phyloP scores from a whole-genome alignment of 1,140 invertebrate genomes.

The Drosophila kikkawai region DNA sequence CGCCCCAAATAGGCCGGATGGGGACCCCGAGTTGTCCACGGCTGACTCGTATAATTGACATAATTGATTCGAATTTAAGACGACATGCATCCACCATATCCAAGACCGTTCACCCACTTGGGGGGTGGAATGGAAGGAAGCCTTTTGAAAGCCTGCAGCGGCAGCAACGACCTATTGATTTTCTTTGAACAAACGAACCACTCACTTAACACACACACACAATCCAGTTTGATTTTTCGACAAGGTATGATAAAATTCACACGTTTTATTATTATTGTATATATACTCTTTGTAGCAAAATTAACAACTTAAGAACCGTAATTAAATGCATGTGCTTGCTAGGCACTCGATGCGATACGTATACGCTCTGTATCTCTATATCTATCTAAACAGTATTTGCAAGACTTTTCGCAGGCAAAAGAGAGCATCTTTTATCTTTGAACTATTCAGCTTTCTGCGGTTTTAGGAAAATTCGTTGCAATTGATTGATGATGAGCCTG shows the following conservation, averaged over 20 bases:
- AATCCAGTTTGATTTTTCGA: constrained; percentile 9
- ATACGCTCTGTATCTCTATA: constrained; percentile 31
- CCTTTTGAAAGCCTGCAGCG: constrained; percentile 9
- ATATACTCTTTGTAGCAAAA: constrained; percentile 20
- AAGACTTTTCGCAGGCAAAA: neutral
- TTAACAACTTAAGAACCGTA: constrained; percentile 62
- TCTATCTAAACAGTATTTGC: constrained; percentile 23
- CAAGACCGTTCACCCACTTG: constrained; percentile 7
- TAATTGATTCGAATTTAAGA: constrained; percentile 66
- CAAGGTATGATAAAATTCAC: constrained; percentile 45
- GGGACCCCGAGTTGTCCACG: constrained; percentile 4
- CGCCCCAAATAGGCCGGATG: constrained; percentile 55
- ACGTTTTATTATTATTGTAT: constrained; percentile 36
- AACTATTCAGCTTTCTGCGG: constrained; percentile 10
- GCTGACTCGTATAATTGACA: constrained; percentile 65
- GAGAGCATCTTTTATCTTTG: constrained; percentile 12
- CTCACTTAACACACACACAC: constrained; percentile 8
- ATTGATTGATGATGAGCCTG: constrained; percentile 13
- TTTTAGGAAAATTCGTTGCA: constrained; percentile 36
- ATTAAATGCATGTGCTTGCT: constrained; percentile 69
- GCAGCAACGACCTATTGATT: constrained; percentile 54
- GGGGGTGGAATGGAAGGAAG: neutral
- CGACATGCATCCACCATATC: constrained; percentile 26
- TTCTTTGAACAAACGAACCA: constrained; percentile 20
- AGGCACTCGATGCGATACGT: constrained; percentile 22